Evolutionary conservation across 2,888 invertebrate species (phyloP).

Genomic region (Eupithecia tripunctaria): DNA sequence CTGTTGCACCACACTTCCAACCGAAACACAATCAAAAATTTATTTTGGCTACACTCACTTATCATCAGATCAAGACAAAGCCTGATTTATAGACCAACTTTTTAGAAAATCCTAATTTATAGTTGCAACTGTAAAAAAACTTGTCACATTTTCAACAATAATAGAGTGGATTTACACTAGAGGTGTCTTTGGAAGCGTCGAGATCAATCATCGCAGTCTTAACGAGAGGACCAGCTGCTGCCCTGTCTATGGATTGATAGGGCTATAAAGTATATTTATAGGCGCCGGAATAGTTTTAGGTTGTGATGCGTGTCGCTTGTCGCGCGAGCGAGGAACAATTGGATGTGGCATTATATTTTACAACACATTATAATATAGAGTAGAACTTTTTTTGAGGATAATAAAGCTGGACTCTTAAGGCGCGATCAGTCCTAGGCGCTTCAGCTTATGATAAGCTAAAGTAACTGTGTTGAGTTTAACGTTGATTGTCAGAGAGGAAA

Average conservation of each 20-base stretch:
- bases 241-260: slow-evolving; percentile 72
- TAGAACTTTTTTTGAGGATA: background rate
- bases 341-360: slow-evolving; percentile 26
- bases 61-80: slow-evolving; percentile 36
- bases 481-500: background rate
- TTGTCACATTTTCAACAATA: slow-evolving; percentile 36
- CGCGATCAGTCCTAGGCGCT: background rate
- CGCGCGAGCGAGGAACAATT: slow-evolving; percentile 1
- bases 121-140: slow-evolving; percentile 26
- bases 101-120: slow-evolving; percentile 36
- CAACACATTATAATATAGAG: background rate
- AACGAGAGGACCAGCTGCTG: slow-evolving; percentile 79
- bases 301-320: slow-evolving; percentile 65
- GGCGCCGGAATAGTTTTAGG: slow-evolving; percentile 67
- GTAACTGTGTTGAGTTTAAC: background rate
- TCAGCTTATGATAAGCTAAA: background rate
- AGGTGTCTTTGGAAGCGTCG: slow-evolving; percentile 41
- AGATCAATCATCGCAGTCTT: slow-evolving; percentile 81
- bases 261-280: slow-evolving; percentile 82
- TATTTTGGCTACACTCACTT: slow-evolving; percentile 17
- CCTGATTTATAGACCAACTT: slow-evolving; percentile 30
- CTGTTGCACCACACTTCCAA: slow-evolving; percentile 35
- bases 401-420: background rate
- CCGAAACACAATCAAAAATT: slow-evolving; percentile 25
- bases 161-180: slow-evolving; percentile 30